Conservation (phyloP, 1,140 invertebrate species). For the Drosophila hydei region DNA sequence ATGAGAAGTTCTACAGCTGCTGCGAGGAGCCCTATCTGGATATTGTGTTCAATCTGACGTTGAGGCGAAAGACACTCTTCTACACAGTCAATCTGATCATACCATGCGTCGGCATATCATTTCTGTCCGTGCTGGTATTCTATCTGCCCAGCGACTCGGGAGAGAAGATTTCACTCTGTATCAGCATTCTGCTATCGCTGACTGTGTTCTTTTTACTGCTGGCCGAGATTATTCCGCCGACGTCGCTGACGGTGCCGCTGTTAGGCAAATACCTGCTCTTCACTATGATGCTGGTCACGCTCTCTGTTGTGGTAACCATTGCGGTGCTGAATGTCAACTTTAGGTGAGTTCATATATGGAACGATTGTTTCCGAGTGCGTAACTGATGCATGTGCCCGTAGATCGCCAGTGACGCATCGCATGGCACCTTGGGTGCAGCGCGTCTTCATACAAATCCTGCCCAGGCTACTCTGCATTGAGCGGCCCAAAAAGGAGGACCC, state of each 20-base stretch:
- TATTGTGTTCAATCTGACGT: constrained; percentile 98
- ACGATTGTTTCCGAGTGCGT: accelerated
- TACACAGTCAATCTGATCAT: constrained; percentile 99
- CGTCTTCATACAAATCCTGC: constrained; percentile 95
- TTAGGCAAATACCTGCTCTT: constrained; percentile 99
- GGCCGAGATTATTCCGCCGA: constrained; percentile 99
- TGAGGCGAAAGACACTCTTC: constrained; percentile 97
- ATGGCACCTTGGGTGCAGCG: constrained; percentile 95
- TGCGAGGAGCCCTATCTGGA: constrained; percentile 97
- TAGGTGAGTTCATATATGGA: constrained; percentile 85
- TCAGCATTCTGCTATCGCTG: constrained; percentile 98
- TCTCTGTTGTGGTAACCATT: constrained; percentile 99
- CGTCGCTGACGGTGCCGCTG: constrained; percentile 97
- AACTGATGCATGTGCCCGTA: constrained; percentile 16
- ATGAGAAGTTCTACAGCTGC: constrained; percentile 95
- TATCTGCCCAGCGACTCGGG: constrained; percentile 99
- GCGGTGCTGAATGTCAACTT: constrained; percentile 99
- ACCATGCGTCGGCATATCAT: constrained; percentile 98
- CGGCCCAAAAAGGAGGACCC: constrained; percentile 90
- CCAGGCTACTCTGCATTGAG: constrained; percentile 93
- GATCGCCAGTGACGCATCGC: constrained; percentile 97
- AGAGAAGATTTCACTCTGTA: constrained; percentile 98
- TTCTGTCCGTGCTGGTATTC: constrained; percentile 98
- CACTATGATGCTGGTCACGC: constrained; percentile 99
- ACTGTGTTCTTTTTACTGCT: constrained; percentile 99